Base-by-base conservation (phyloP, 2,888 invertebrate species). In the Eremobia ochroleuca region DNA sequence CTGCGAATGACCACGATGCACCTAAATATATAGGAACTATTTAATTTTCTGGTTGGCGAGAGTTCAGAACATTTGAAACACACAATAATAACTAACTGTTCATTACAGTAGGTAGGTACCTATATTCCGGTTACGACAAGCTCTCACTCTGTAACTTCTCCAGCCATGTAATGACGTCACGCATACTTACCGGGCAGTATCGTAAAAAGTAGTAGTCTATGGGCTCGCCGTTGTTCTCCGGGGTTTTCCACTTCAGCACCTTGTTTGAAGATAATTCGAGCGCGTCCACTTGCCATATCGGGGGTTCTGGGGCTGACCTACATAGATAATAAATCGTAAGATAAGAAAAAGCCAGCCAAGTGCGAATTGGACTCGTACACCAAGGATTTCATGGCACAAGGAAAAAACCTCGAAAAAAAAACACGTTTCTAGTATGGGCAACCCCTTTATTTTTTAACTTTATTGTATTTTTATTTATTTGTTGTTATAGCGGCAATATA, bases 291-390 rank as follows among this genome's bases (percentile, higher is more conserved):
- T 91, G 90, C 91, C 93, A 94, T 31, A 88, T 83, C 21, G 96
- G 96, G 8, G 93, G 85, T 66, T 94, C 94, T 34, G 96, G 96
- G 0, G 90, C 90, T 59, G 95, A 94, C 85, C 96, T 96, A 77
- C 13, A 85, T 80, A 84, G 82, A 62, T 73, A 64, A 62, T 21
- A 37, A 55, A 46, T n/a, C 15, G 11, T 37, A 15, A 15, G 21
- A 11, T 55, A 55, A 40, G 8, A n/a, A 52, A 52, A 52, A 52
- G 0, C 11, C 11, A 11, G 52, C n/a, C 52, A 52, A 52, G 52
- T n/a, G 52, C 4, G 52, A 49, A 21, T 49, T 21, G 18, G 21
- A 49, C 6, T 21, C 46, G 21, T 21, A 21, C 21, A 49, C 46
- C 2, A 6, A 49, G 43, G 43, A 15, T 43, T 43, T 43, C 15